phyloP scores from a whole-genome alignment of 2,113 vertebrate species.

The Archocentrus centrarchus region DNA sequence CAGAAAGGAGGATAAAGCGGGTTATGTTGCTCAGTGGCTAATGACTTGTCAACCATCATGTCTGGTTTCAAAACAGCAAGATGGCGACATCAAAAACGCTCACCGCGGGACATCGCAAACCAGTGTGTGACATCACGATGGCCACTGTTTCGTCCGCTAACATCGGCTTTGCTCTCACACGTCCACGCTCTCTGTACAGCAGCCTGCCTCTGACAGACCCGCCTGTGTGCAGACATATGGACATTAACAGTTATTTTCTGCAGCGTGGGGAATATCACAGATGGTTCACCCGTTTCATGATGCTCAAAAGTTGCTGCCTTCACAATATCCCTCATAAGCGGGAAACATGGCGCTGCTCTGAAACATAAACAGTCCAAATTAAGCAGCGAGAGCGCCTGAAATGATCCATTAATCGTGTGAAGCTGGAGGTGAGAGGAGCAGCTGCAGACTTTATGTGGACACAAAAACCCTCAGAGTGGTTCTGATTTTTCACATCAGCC shows the following conservation, averaged over 20 bases:
- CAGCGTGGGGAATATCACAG: conserved; percentile 67
- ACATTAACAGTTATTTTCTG: conserved; percentile 70
- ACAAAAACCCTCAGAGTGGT: conserved; percentile 13
- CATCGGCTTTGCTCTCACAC: not conserved
- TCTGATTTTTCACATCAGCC: conserved; percentile 8
- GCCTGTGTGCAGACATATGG: conserved; percentile 71
- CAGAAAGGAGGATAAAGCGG: not conserved
- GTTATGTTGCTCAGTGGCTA: not conserved
- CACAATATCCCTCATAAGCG: conserved; percentile 64
- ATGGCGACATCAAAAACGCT: not conserved
- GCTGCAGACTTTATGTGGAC: conserved; percentile 68
- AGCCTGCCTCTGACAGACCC: not conserved
- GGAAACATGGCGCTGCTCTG: conserved; percentile 49
- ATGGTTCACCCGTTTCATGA: conserved; percentile 63
- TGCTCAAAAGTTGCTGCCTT: conserved; percentile 57
- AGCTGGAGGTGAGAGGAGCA: conserved; percentile 52
- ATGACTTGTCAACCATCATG: not conserved
- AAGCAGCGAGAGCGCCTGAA: not conserved
- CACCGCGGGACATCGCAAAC: not conserved
- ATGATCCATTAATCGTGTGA: not conserved
- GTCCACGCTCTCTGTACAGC: not conserved
- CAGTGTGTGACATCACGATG: not conserved
- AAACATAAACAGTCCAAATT: conserved; percentile 68
- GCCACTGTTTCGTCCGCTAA: not conserved
- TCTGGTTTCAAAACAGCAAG: not conserved